phyloP scores from a whole-genome alignment of 1,140 invertebrate genomes.

The Drosophila hydei region DNA sequence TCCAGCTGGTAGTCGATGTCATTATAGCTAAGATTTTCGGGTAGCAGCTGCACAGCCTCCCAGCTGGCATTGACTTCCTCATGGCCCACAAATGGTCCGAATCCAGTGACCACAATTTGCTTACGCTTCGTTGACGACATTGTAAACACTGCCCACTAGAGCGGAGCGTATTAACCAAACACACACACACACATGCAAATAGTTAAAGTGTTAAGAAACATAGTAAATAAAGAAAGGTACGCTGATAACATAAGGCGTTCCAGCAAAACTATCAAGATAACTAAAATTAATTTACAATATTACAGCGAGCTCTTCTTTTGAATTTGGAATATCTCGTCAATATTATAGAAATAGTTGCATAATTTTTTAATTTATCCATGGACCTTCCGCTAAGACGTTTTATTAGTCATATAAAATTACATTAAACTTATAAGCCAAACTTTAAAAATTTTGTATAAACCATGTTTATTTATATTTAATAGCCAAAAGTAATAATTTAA shows the following conservation, averaged over 20 bases:
- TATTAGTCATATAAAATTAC: too few species aligned
- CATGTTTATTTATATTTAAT: too few species aligned
- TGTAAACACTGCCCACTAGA: slow-evolving; percentile 36
- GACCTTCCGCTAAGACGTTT: too few species aligned
- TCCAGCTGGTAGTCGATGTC: slow-evolving; percentile 84
- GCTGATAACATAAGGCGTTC: neutral
- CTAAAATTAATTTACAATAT: neutral
- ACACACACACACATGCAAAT: neutral
- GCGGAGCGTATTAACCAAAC: neutral
- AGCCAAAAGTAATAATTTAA: too few species aligned
- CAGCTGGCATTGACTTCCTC: slow-evolving; percentile 89
- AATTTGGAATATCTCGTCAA: neutral
- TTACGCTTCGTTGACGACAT: slow-evolving; percentile 62
- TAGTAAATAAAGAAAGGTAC: neutral
- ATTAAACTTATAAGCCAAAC: too few species aligned
- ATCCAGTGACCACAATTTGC: slow-evolving; percentile 87
- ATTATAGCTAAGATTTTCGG: slow-evolving; percentile 65
- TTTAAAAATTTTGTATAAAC: too few species aligned
- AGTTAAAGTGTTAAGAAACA: slow-evolving; percentile 29
- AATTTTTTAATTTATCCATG: neutral
- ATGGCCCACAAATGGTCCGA: slow-evolving; percentile 87
- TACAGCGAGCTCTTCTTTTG: neutral
- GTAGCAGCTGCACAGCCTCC: slow-evolving; percentile 86
- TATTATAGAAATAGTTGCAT: neutral
- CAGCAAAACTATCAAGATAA: neutral